Evolutionary conservation across 1,140 invertebrate species (phyloP).

Genomic region (Tetraneura akinire): DNA sequence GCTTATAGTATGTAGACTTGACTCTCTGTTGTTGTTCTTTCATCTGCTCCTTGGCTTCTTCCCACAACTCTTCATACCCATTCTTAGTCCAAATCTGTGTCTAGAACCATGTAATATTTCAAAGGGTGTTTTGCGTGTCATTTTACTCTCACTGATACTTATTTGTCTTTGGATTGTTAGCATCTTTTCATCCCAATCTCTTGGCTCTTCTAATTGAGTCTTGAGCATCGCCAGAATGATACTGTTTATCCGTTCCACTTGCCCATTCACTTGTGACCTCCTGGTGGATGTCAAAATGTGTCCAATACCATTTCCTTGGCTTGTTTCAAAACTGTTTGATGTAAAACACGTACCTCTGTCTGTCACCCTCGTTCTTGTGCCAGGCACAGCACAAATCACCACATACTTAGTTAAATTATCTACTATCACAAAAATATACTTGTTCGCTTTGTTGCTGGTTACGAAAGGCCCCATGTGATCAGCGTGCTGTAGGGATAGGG

Average conservation of each 20-base stretch:
- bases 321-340: not conserved
- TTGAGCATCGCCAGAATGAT: not conserved
- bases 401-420: not conserved
- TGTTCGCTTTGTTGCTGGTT: not conserved
- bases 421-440: not conserved
- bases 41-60: not conserved
- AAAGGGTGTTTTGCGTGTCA: too few species aligned
- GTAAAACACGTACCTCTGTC: conserved; percentile 25
- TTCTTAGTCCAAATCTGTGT: not conserved
- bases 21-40: not conserved
- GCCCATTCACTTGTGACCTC: not conserved
- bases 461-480: not conserved
- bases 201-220: not conserved
- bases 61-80: not conserved
- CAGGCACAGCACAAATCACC: not conserved
- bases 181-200: not conserved
- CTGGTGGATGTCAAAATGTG: not conserved
- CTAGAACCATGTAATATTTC: conserved; percentile 10
- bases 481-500: not conserved
- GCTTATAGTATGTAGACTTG: not conserved
- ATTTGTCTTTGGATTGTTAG: not conserved
- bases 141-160: not conserved
- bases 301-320: not conserved
- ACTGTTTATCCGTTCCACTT: conserved; percentile 22
- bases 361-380: not conserved